Conservation (phyloP, 2,113 vertebrate genomes). For the Sapajus apella region DNA sequence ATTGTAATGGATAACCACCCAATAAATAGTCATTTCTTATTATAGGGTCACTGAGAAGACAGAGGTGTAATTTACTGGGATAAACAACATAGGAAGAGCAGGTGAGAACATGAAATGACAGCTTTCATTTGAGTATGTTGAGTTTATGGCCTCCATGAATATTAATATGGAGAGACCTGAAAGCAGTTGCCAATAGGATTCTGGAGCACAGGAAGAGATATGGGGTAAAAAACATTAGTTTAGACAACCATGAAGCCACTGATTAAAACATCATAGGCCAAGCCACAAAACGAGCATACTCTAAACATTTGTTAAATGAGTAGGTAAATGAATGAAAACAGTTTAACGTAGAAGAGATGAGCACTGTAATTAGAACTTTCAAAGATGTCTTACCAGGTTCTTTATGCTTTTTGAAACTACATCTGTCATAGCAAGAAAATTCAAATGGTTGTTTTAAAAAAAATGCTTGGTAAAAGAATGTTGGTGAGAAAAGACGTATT, state of each 20-base stretch:
- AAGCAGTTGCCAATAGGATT: neutral
- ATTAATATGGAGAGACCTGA: neutral
- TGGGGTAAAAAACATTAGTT: neutral
- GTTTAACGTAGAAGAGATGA: slow-evolving; percentile 16
- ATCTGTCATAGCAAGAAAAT: slow-evolving; percentile 37
- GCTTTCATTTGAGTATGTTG: neutral
- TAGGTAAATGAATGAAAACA: neutral
- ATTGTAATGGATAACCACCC: neutral
- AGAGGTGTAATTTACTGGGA: neutral
- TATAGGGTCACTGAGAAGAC: neutral
- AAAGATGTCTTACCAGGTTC: neutral
- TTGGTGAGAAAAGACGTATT: neutral
- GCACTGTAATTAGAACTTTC: neutral
- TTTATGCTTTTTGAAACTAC: neutral
- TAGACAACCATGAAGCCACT: neutral
- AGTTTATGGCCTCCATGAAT: neutral
- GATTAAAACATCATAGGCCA: neutral
- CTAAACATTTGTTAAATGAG: neutral
- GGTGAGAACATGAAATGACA: neutral
- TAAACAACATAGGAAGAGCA: neutral
- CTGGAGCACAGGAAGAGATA: neutral
- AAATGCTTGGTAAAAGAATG: neutral
- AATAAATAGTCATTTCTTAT: neutral
- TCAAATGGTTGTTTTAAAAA: neutral
- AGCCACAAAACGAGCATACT: neutral